Evolutionary conservation across 2,113 vertebrate species (phyloP), one percentile per base, ranked within the genome.

Genomic region (Mastomys coucha): DNA sequence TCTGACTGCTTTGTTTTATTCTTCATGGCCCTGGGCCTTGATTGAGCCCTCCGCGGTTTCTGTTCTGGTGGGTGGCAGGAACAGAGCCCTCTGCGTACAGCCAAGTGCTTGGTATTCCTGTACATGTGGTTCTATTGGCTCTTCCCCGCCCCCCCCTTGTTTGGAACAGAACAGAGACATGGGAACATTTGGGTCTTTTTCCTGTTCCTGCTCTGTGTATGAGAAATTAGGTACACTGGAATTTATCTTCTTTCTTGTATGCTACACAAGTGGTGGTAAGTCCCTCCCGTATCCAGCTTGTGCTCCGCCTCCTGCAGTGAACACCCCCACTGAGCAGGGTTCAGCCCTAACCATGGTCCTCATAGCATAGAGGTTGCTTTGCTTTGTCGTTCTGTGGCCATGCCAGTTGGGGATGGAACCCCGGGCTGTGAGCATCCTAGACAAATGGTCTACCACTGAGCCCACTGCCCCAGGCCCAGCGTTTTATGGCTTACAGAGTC

Each of bases 211-310:
- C 49, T 78, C 24, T 58, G 16, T 80, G 7, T 90, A 13, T 77
- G 31, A 86, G 42, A 81, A 94, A 14, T 58, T 58, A 45, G 19
- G 42, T 88, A 16, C 10, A 3, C 76, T 63, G 12, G 65, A 94
- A 49, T 78, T 82, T 9, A 80, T 16, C 36, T 39, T 88, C 39
- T 53, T 36, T 60, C 67, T 63, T 94, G 9, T 75, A 53, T 13
- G 51, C 20, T 42, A 33, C 26, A 20, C 26, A 0, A 2, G 9
- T 14, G 4, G 33, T 10, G 3, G 58, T 8, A 0, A 78, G 65
- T 63, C 45, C 56, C 45, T 51, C 24, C 0, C 65, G 22, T 1
- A 8, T 16, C 80, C 16, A 20, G 5, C 75, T 51, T 60, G 36
- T 69, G 39, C 65, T 24, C 67, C 26, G 11, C 77, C 31, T 65